Base-by-base conservation (phyloP, 1,140 invertebrate genomes). In the Acromyrmex echinatior region DNA sequence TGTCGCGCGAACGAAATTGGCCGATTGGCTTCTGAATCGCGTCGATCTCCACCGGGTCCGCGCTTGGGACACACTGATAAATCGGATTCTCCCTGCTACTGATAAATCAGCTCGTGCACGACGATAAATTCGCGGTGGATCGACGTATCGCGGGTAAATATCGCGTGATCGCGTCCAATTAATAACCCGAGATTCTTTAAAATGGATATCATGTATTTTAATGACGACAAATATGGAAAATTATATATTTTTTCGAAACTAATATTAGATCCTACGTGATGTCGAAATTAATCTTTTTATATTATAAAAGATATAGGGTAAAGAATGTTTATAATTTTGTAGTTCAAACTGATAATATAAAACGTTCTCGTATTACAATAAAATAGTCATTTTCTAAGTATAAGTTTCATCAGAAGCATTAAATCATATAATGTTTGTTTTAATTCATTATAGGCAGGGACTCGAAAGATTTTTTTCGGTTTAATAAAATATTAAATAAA, bases 131-230 rank as follows among this genome's bases (percentile, higher is more conserved):
- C 62, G 87, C 70, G 68, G 77, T 70, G 73, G 73, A 62, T 68
- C 74, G 87, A 91, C 87, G 87, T 91, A 91, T 91, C 82, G 81
- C 87, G 87, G 84, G 80, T 80, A 89, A 90, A 92, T 90, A 92
- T 92, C 91, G 91, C 89, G 91, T 92, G 91, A 92, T 92, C 82
- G 85, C 73, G 62, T 86, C 85, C 87, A 82, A 92, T 92, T 92
- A 92, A 92, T 92, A 92, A 92, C 51, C 56, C 14, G 58, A 66
- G 68, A 60, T 89, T 80, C 88, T 90, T 86, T 86, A 73, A 89
- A 89, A 68, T 78, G 18, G 53, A 56, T 62, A 82, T 63, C 91
- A 60, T 73, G 78, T 86, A 74, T 88, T 92, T 92, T 88, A 87
- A 92, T 91, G 45, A 60, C 66, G 60, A 58, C 79, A 45, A 74